Conservation (phyloP, 1,140 invertebrate species). For the Harlomillsia oculata region DNA sequence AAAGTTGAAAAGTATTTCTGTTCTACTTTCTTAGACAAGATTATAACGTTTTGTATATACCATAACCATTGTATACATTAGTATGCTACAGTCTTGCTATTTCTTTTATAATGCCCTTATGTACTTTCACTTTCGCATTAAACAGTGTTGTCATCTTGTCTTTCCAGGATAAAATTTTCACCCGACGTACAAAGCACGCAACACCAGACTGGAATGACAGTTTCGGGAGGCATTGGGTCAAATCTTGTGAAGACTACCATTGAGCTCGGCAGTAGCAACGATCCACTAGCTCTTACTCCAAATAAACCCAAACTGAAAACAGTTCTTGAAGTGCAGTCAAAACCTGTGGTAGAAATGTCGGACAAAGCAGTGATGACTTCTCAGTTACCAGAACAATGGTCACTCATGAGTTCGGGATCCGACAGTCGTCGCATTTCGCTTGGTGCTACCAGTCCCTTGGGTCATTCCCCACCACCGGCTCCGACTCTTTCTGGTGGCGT, state of each 20-base stretch:
- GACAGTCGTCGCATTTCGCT: conserved; percentile 23
- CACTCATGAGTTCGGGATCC: conserved; percentile 31
- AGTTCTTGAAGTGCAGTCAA: conserved; percentile 8
- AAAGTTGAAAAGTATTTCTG: too few relatives aligned
- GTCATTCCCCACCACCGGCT: conserved; percentile 24
- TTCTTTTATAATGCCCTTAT: too few relatives aligned
- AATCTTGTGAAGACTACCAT: conserved; percentile 29
- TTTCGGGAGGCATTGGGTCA: background rate
- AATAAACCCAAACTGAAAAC: conserved; percentile 24
- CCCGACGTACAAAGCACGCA: conserved; percentile 9
- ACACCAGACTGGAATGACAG: background rate
- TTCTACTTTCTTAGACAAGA: too few relatives aligned
- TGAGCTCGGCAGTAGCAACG: conserved; percentile 30
- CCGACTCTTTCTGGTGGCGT: conserved; percentile 32
- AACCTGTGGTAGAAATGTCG: conserved; percentile 31
- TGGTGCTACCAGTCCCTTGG: conserved; percentile 24
- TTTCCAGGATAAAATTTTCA: conserved; percentile 32
- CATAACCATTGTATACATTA: too few relatives aligned
- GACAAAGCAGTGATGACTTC: conserved; percentile 34
- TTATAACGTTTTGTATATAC: too few relatives aligned
- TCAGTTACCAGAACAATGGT: conserved; percentile 34
- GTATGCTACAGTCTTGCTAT: too few relatives aligned
- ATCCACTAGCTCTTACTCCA: conserved; percentile 17
- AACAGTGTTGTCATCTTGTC: too few relatives aligned
- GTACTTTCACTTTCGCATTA: too few relatives aligned